These are phyloP conservation scores for Myocastor coypus DNA, from an alignment of 2,113 vertebrate genomes.

Conservation along the genomic window DNA sequence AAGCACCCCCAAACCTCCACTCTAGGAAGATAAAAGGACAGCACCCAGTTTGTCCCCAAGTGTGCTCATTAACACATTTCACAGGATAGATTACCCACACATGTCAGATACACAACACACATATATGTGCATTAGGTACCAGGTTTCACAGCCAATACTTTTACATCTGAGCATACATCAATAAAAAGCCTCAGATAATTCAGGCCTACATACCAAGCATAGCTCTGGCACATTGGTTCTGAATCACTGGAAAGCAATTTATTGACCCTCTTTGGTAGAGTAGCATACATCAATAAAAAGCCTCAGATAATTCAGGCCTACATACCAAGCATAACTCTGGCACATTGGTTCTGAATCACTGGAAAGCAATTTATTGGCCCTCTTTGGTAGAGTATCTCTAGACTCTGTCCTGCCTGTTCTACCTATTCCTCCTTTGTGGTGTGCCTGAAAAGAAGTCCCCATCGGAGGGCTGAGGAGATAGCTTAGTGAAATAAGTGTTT, in stretches of 20 bases:
- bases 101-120: neutral
- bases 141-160: too few relatives aligned
- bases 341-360: neutral
- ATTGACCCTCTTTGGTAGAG: slow-evolving; percentile 31
- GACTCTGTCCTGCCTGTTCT: neutral
- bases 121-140: neutral
- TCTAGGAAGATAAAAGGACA: neutral
- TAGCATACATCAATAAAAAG: neutral
- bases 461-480: neutral
- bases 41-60: neutral
- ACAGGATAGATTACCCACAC: neutral
- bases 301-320: neutral
- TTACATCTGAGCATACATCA: neutral
- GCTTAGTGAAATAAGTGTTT: too few relatives aligned
- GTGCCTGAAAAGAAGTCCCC: slow-evolving; percentile 5
- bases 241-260: neutral
- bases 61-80: neutral
- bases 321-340: neutral
- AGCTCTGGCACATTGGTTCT: neutral
- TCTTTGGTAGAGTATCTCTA: slow-evolving; percentile 30
- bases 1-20: neutral
- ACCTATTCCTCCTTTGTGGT: neutral
- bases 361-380: neutral
- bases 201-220: neutral
- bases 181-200: neutral